Evolutionary conservation across 2,113 vertebrate species (phyloP).

Genomic region (Cyprinodon tularosa): DNA sequence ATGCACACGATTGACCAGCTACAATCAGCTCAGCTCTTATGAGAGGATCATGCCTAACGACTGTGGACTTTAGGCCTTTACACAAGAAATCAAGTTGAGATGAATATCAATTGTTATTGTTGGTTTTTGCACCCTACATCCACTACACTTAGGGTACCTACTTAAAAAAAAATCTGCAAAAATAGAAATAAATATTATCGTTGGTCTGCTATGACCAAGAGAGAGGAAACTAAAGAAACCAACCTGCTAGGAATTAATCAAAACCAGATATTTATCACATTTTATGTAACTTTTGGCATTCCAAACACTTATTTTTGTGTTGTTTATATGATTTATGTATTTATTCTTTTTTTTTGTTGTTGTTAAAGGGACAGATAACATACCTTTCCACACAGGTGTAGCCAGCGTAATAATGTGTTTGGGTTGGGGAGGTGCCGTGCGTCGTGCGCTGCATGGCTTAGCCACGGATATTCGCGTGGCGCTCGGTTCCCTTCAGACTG

Average conservation of each 20-base stretch:
- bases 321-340: too few relatives aligned
- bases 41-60: neutral
- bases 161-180: neutral
- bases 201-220: too few relatives aligned
- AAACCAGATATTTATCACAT: too few relatives aligned
- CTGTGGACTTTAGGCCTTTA: neutral
- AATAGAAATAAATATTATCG: too few relatives aligned
- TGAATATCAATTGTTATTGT: neutral
- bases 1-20: neutral
- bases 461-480: slow-evolving; percentile 68
- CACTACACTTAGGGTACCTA: neutral
- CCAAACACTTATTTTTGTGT: too few relatives aligned
- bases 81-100: neutral
- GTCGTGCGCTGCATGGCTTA: slow-evolving; percentile 77
- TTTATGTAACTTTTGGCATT: neutral
- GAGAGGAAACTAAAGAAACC: too few relatives aligned
- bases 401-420: slow-evolving; percentile 37
- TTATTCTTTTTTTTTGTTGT: neutral
- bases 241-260: too few relatives aligned
- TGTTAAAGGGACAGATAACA: neutral
- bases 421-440: slow-evolving; percentile 65
- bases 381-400: slow-evolving; percentile 18
- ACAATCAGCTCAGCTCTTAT: neutral
- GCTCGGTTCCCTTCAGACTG: slow-evolving; percentile 70
- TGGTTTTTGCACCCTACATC: neutral